Evolutionary conservation across 2,113 vertebrate genomes (phyloP).

Genomic region (Myrmecophaga tridactyla): DNA sequence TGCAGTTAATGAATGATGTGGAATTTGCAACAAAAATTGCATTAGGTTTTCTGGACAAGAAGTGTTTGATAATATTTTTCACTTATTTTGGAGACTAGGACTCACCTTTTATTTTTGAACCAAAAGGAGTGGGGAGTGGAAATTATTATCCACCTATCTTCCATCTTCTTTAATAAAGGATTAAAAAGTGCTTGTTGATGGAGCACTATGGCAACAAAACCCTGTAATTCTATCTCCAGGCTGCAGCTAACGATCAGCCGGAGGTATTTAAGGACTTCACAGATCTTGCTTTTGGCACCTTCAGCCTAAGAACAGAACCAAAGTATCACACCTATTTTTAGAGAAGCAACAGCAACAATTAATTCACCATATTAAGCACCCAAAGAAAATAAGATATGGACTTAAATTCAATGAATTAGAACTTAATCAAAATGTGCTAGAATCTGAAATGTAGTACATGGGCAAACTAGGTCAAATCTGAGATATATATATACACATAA

Average conservation of each 20-base stretch:
- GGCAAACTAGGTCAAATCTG: neutral
- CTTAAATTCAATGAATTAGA: neutral
- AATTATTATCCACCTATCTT: neutral
- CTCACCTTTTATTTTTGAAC: neutral
- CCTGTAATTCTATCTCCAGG: neutral
- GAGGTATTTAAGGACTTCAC: neutral
- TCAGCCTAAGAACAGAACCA: neutral
- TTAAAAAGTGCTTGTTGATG: neutral
- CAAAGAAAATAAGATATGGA: neutral
- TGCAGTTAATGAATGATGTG: neutral
- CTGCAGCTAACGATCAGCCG: neutral
- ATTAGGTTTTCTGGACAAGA: neutral
- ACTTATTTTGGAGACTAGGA: neutral
- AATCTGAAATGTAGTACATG: neutral
- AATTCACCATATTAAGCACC: slow-evolving; percentile 4
- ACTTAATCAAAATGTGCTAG: neutral
- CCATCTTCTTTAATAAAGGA: neutral
- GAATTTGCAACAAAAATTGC: neutral
- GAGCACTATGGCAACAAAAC: neutral
- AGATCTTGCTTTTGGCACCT: neutral
- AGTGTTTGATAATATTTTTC: neutral
- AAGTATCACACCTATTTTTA: neutral
- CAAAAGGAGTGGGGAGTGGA: neutral
- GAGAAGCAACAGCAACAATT: neutral
- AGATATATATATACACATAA: neutral